phyloP scores from a whole-genome alignment of 2,888 invertebrate species.

The Agrochola circellaris region DNA sequence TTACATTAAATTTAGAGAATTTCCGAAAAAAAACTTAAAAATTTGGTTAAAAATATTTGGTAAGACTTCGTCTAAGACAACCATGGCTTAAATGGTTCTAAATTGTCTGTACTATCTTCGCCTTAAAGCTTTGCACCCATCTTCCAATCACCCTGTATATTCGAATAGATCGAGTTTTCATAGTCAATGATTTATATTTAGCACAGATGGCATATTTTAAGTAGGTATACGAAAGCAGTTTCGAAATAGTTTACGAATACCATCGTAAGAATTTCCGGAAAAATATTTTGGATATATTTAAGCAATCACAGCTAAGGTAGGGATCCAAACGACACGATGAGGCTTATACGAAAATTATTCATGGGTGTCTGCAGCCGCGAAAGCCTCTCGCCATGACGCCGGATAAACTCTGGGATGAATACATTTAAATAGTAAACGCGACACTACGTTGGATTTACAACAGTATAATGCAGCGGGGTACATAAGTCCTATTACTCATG shows the following conservation, averaged over 20 bases:
- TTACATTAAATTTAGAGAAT: too few relatives aligned
- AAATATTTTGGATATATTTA: slow-evolving; percentile 60
- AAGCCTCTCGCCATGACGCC: slow-evolving; percentile 88
- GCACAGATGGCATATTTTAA: slow-evolving; percentile 4
- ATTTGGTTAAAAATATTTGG: too few relatives aligned
- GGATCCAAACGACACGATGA: slow-evolving; percentile 71
- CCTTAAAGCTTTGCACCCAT: too few relatives aligned
- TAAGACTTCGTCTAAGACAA: too few relatives aligned
- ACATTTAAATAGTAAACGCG: slow-evolving; percentile 90
- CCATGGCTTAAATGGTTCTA: too few relatives aligned
- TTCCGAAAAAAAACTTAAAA: too few relatives aligned
- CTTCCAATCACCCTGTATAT: too few relatives aligned
- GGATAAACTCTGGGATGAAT: slow-evolving; percentile 89
- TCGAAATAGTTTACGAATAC: slow-evolving; percentile 44
- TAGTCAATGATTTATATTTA: neutral
- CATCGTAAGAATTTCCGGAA: slow-evolving; percentile 42
- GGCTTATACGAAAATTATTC: slow-evolving; percentile 87
- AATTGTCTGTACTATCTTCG: too few relatives aligned
- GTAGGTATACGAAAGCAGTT: neutral
- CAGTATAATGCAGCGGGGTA: slow-evolving; percentile 86
- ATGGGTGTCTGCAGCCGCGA: slow-evolving; percentile 82
- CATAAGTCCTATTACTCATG: slow-evolving; percentile 88
- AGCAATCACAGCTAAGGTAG: slow-evolving; percentile 62
- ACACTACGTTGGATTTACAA: slow-evolving; percentile 87
- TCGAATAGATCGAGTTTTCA: neutral